Percentiles rank a stretch among this genome's conserved stretches.
These are phyloP conservation scores for Cricetomys ansorgei DNA, from an alignment of 2,113 vertebrate species.

Conservation along the genomic window DNA sequence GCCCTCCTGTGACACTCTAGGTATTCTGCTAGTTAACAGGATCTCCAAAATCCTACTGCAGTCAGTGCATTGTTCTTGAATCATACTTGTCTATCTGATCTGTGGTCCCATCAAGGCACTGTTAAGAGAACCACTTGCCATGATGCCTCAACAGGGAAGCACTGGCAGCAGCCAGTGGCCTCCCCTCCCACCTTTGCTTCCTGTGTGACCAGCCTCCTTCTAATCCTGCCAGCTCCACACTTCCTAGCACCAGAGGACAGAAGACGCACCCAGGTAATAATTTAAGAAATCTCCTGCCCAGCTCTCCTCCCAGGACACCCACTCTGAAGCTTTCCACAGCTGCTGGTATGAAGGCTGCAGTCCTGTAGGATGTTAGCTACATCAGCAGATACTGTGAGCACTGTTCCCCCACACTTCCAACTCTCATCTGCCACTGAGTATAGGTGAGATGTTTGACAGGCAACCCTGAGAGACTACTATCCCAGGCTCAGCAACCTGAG, in stretches of 20 bases:
- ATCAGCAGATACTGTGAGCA: neutral
- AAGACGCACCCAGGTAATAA: constrained; percentile 60
- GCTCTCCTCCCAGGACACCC: constrained; percentile 49
- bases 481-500: neutral
- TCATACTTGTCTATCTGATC: neutral
- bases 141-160: constrained; percentile 18
- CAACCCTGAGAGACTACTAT: neutral
- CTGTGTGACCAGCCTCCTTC: constrained; percentile 53
- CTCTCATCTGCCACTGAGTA: neutral
- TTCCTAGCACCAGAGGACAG: constrained; percentile 59
- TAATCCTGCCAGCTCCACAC: neutral
- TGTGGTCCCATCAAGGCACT: neutral
- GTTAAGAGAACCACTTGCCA: neutral
- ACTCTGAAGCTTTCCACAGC: constrained; percentile 53
- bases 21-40: neutral
- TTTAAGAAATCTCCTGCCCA: constrained; percentile 75
- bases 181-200: constrained; percentile 19
- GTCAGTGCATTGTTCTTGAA: too few relatives aligned
- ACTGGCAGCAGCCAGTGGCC: neutral
- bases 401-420: neutral
- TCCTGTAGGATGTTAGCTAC: neutral
- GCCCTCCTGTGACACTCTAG: neutral
- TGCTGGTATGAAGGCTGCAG: constrained; percentile 34
- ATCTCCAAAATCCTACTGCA: neutral
- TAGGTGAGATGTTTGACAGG: neutral